phyloP scores from a whole-genome alignment of 2,113 vertebrate species.

The Girardinichthys multiradiatus region DNA sequence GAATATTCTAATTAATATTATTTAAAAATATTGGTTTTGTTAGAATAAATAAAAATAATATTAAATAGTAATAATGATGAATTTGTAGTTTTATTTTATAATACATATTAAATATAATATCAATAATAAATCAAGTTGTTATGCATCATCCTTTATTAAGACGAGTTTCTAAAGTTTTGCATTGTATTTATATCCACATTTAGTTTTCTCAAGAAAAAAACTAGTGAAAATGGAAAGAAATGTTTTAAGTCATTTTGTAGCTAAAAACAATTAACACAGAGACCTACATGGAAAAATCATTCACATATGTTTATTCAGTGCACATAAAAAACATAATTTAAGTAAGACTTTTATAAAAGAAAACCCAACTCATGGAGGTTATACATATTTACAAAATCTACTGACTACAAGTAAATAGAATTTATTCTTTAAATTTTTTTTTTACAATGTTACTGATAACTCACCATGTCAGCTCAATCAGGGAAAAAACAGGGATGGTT shows the following conservation, averaged over 20 bases:
- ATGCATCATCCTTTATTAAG: background rate
- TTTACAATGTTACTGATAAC: too few species aligned
- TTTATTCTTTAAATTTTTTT: slow-evolving; percentile 45
- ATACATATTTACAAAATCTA: slow-evolving; percentile 58
- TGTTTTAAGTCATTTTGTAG: background rate
- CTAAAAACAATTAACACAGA: background rate
- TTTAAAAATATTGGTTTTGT: too few species aligned
- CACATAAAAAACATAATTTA: slow-evolving; percentile 79
- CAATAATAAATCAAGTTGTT: too few species aligned
- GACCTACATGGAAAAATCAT: slow-evolving; percentile 36
- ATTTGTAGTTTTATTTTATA: too few species aligned
- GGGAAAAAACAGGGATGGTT: too few species aligned
- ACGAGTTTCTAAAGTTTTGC: background rate
- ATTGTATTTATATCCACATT: background rate
- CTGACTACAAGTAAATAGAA: slow-evolving; percentile 44
- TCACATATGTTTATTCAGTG: slow-evolving; percentile 74
- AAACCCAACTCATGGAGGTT: slow-evolving; percentile 29
- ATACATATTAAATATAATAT: too few species aligned
- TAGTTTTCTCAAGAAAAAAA: background rate
- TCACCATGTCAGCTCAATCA: too few species aligned
- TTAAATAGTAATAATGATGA: too few species aligned
- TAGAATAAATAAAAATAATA: too few species aligned
- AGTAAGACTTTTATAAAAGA: slow-evolving; percentile 44
- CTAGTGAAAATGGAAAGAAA: background rate
- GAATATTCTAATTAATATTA: too few species aligned